A percentile compares a stretch with the other conserved stretches of the same genome.
These are phyloP conservation scores for Drosophila baimaii DNA, from an alignment of 1,140 invertebrate species.

Conservation along the genomic window DNA sequence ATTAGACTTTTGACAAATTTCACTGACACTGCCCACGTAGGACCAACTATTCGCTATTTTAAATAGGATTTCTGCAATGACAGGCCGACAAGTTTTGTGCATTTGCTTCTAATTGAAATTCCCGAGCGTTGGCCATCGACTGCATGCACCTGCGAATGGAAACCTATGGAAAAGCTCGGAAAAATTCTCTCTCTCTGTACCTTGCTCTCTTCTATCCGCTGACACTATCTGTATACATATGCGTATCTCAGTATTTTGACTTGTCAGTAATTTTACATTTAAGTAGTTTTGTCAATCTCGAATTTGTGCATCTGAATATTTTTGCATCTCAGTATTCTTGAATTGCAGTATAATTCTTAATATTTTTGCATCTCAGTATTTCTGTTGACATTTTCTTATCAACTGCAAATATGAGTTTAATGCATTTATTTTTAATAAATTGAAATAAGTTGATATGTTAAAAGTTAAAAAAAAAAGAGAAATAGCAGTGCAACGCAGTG, in stretches of 20 bases:
- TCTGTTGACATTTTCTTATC: conserved; percentile 14
- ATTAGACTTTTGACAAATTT: background rate
- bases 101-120: conserved; percentile 8
- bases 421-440: background rate
- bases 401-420: conserved; percentile 22
- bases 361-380: conserved; percentile 12
- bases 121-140: conserved; percentile 4
- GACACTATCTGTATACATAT: background rate
- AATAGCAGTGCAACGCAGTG: no score
- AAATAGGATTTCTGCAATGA: conserved; percentile 1
- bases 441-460: no score
- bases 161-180: conserved; percentile 12
- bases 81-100: background rate
- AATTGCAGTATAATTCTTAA: no score
- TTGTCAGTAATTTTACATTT: no score
- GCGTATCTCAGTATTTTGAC: background rate
- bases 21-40: background rate
- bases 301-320: no score
- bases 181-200: background rate
- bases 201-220: background rate
- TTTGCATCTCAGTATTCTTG: no score
- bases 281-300: no score
- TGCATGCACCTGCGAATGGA: conserved; percentile 11
- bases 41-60: background rate
- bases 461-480: no score